Evolutionary conservation across 2,113 vertebrate genomes (phyloP).

Genomic region (Peromyscus polionotus): DNA sequence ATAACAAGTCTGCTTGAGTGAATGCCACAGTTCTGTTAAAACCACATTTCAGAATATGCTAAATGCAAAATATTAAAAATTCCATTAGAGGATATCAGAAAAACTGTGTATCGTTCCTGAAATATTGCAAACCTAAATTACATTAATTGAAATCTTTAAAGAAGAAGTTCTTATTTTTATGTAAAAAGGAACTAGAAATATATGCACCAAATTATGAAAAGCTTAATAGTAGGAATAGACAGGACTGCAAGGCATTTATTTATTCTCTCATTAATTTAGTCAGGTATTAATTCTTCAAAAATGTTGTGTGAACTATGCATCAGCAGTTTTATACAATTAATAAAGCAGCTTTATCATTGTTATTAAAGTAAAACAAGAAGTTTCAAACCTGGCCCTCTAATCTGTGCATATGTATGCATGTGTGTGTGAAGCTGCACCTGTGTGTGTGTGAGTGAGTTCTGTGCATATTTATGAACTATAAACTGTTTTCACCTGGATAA

Average conservation of each 20-base stretch:
- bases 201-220: background rate
- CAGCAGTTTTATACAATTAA: background rate
- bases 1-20: background rate
- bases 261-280: background rate
- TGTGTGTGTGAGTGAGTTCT: background rate
- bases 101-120: background rate
- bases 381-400: background rate
- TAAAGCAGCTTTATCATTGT: background rate
- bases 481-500: background rate
- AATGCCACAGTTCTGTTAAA: background rate
- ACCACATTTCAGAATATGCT: slow-evolving; percentile 25
- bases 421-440: background rate
- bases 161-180: background rate
- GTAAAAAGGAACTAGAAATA: slow-evolving; percentile 10
- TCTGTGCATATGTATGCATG: background rate
- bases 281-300: background rate
- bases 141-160: background rate
- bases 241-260: background rate
- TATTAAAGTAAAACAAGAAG: background rate
- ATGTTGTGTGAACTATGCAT: background rate
- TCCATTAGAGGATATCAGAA: background rate
- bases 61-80: slow-evolving; percentile 17
- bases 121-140: background rate
- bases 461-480: background rate
- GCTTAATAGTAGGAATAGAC: background rate